A percentile compares a stretch with the other conserved stretches of the same genome.
Conservation (phyloP, 2,113 vertebrate genomes). For the Galbula dea region DNA sequence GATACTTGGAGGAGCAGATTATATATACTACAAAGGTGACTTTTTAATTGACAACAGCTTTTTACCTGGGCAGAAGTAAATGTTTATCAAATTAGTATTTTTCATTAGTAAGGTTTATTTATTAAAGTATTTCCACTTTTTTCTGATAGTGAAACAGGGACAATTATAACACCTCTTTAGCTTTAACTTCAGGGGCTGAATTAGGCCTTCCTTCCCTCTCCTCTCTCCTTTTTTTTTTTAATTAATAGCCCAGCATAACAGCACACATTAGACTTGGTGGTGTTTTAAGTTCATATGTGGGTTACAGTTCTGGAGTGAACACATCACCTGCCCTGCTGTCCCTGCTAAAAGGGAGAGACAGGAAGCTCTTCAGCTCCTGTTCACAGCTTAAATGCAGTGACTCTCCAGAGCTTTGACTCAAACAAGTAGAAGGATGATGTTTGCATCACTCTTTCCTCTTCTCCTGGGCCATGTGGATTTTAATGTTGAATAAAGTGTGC, state of each 20-base stretch:
- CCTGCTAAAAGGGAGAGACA: background rate
- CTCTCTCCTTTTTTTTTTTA: fast-evolving
- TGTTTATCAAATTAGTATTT: background rate
- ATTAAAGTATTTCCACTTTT: background rate
- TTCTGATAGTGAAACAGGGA: background rate
- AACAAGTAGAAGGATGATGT: background rate
- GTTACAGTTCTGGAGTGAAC: background rate
- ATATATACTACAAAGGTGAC: background rate
- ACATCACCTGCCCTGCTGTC: background rate
- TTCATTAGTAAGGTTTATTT: background rate
- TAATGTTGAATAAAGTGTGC: background rate
- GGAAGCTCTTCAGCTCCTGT: background rate
- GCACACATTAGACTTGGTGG: background rate
- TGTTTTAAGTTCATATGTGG: background rate
- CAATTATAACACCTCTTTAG: background rate
- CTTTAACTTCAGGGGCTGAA: background rate
- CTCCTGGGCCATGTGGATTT: background rate
- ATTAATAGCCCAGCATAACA: background rate
- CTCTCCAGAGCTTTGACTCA: background rate
- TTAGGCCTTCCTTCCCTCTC: fast-evolving
- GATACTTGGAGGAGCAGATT: background rate
- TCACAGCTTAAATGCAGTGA: background rate
- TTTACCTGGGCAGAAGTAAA: background rate
- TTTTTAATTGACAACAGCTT: background rate
- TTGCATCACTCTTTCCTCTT: background rate